Evolutionary conservation across 2,113 vertebrate species (phyloP).

Genomic region (Boulengeromyrus knoepffleri): DNA sequence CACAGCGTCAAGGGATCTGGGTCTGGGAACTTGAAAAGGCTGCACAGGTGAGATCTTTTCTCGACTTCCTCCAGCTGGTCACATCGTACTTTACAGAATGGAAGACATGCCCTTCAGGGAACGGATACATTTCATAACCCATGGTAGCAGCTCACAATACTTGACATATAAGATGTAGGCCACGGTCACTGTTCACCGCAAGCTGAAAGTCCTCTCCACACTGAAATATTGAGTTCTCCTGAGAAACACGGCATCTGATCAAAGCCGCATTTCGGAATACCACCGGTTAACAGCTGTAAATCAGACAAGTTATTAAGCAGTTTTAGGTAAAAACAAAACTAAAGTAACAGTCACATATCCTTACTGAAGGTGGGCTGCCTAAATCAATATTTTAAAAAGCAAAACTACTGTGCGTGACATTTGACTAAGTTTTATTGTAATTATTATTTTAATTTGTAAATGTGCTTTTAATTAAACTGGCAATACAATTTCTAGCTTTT

Average conservation of each 20-base stretch:
- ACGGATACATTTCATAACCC: neutral
- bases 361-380: neutral
- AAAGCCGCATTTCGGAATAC: neutral
- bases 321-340: neutral
- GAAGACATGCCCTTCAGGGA: neutral
- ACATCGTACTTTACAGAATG: neutral
- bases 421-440: neutral
- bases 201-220: neutral
- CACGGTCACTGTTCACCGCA: neutral
- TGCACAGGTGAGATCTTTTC: neutral
- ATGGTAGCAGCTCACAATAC: neutral
- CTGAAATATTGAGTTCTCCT: neutral
- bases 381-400: neutral
- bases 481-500: constrained; percentile 6
- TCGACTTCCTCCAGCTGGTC: neutral
- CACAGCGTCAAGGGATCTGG: neutral
- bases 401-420: neutral
- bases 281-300: neutral
- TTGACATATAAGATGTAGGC: neutral
- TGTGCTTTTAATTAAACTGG: neutral
- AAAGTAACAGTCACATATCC: neutral
- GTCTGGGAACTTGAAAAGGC: neutral
- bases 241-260: neutral
- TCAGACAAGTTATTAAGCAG: neutral
- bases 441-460: neutral